phyloP scores from a whole-genome alignment of 1,140 invertebrate species.

The Calliphora vicina region DNA sequence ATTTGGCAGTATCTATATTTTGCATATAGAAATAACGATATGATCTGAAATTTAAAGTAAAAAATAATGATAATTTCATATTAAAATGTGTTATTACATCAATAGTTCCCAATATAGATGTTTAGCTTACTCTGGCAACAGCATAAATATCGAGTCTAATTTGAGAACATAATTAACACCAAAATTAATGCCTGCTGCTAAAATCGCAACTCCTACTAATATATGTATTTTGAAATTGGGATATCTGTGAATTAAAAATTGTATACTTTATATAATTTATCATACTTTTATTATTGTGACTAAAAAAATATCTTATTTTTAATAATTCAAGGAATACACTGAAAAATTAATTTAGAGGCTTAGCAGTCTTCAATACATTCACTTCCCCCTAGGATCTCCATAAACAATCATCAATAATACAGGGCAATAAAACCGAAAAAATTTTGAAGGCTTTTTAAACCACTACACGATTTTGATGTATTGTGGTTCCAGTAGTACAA shows the following conservation, averaged over 20 bases:
- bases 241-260: not conserved
- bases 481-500: too few species aligned
- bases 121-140: not conserved
- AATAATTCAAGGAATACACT: too few species aligned
- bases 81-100: too few species aligned
- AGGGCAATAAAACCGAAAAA: too few species aligned
- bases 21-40: slow-evolving; percentile 13
- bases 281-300: not conserved
- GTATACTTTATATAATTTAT: not conserved
- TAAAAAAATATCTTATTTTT: too few species aligned
- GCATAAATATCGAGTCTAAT: not conserved
- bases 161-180: not conserved
- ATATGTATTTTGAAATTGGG: not conserved
- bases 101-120: too few species aligned
- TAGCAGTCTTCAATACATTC: too few species aligned
- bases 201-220: not conserved
- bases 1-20: not conserved
- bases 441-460: too few species aligned
- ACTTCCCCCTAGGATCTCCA: too few species aligned
- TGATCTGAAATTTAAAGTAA: not conserved
- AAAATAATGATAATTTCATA: not conserved
- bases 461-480: too few species aligned
- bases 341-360: too few species aligned
- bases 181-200: not conserved
- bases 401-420: too few species aligned